A percentile compares a stretch with the other conserved stretches of the same genome.
phyloP scores from a whole-genome alignment of 2,113 vertebrate species.

The Bubo scandiacus region DNA sequence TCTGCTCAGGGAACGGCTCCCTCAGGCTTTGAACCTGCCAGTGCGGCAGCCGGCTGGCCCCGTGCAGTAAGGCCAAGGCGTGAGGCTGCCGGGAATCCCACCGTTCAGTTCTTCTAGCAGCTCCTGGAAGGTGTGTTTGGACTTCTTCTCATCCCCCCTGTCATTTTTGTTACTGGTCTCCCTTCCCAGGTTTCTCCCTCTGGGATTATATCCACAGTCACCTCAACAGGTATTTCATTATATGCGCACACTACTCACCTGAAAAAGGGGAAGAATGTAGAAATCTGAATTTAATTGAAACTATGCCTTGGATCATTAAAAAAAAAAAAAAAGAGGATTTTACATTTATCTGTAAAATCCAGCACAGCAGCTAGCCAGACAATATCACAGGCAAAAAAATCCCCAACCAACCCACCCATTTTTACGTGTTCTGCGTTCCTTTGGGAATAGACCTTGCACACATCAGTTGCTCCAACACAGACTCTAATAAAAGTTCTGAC shows the following conservation, averaged over 20 bases:
- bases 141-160: not conserved
- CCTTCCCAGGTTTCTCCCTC: not conserved
- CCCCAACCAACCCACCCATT: not conserved
- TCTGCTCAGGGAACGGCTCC: not conserved
- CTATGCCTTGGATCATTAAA: not conserved
- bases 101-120: not conserved
- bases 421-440: not conserved
- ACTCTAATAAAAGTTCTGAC: not conserved
- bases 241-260: not conserved
- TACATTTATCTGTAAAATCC: not conserved
- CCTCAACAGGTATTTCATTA: not conserved
- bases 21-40: not conserved
- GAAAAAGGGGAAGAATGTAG: not conserved
- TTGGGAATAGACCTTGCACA: not conserved
- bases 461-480: not conserved
- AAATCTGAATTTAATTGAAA: not conserved
- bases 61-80: rapidly evolving
- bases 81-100: not conserved
- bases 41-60: rapidly evolving
- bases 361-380: not conserved
- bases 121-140: not conserved
- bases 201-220: not conserved
- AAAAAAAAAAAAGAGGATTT: not conserved
- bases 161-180: not conserved
- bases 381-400: not conserved